phyloP scores from a whole-genome alignment of 2,888 invertebrate genomes.

The Xylocampa areola region DNA sequence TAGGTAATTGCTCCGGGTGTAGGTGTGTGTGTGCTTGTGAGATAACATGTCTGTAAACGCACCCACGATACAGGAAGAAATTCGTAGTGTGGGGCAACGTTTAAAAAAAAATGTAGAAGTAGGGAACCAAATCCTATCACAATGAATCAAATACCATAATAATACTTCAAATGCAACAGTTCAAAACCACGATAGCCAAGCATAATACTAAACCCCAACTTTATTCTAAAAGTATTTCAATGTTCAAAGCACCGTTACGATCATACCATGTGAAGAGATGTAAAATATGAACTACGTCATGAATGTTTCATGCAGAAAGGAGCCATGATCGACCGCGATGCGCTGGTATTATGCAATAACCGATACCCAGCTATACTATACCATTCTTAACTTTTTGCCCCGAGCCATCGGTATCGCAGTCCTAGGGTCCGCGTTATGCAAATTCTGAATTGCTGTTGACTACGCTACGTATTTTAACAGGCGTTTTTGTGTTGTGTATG shows the following conservation, averaged over 20 bases:
- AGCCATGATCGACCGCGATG: slow-evolving; percentile 39
- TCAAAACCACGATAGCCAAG: background rate
- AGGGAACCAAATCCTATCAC: too few relatives aligned
- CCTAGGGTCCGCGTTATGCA: slow-evolving; percentile 49
- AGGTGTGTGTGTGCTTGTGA: too few relatives aligned
- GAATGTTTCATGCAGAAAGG: slow-evolving; percentile 60
- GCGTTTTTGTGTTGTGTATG: slow-evolving; percentile 25
- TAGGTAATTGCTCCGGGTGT: too few relatives aligned
- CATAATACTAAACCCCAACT: background rate
- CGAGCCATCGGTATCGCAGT: slow-evolving; percentile 19
- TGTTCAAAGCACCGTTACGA: slow-evolving; percentile 52
- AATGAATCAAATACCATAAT: too few relatives aligned
- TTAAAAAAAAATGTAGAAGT: too few relatives aligned
- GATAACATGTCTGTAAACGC: too few relatives aligned
- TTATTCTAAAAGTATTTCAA: slow-evolving; percentile 38
- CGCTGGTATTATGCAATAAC: slow-evolving; percentile 58
- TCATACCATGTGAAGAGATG: slow-evolving; percentile 41
- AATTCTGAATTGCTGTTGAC: slow-evolving; percentile 40
- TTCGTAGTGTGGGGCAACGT: too few relatives aligned
- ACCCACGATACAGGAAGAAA: too few relatives aligned
- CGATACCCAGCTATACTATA: slow-evolving; percentile 45
- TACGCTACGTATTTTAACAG: slow-evolving; percentile 30
- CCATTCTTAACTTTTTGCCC: slow-evolving; percentile 40
- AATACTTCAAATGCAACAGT: too few relatives aligned
- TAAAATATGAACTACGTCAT: slow-evolving; percentile 52